Percentiles rank a stretch among this genome's conserved stretches.
phyloP scores from a whole-genome alignment of 2,113 vertebrate species.

The Platichthys flesus region DNA sequence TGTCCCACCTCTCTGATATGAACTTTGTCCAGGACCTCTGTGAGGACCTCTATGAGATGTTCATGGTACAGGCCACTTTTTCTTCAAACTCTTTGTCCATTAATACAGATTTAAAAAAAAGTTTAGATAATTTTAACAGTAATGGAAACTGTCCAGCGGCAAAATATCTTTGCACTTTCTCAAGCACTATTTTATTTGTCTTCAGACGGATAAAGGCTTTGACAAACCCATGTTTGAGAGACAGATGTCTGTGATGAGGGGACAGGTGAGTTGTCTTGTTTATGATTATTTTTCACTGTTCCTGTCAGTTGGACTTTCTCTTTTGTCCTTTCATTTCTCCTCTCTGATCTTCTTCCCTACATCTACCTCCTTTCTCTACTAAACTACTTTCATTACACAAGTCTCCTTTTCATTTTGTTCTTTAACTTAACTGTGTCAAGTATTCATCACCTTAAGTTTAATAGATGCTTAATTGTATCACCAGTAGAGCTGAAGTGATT shows the following conservation, averaged over 20 bases:
- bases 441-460: too few species aligned
- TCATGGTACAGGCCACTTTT: slow-evolving; percentile 84
- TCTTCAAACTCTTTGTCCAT: not conserved
- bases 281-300: not conserved
- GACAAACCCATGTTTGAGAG: slow-evolving; percentile 96
- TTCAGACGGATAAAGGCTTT: slow-evolving; percentile 92
- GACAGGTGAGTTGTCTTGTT: slow-evolving; percentile 87
- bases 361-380: not conserved
- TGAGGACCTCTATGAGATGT: slow-evolving; percentile 97
- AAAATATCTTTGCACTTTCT: not conserved
- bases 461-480: too few species aligned
- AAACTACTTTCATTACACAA: too few species aligned
- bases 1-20: slow-evolving; percentile 95
- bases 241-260: slow-evolving; percentile 99
- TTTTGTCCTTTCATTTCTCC: slow-evolving; percentile 4
- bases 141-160: too few species aligned
- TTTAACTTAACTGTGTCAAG: too few species aligned
- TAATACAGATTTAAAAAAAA: too few species aligned
- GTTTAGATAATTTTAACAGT: not conserved
- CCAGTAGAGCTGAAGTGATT: too few species aligned
- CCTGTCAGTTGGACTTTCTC: not conserved
- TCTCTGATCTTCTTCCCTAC: not conserved
- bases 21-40: slow-evolving; percentile 99
- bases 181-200: slow-evolving; percentile 10
- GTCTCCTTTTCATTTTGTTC: too few species aligned